phyloP scores from a whole-genome alignment of 1,140 invertebrate species.

The Solen grandis region DNA sequence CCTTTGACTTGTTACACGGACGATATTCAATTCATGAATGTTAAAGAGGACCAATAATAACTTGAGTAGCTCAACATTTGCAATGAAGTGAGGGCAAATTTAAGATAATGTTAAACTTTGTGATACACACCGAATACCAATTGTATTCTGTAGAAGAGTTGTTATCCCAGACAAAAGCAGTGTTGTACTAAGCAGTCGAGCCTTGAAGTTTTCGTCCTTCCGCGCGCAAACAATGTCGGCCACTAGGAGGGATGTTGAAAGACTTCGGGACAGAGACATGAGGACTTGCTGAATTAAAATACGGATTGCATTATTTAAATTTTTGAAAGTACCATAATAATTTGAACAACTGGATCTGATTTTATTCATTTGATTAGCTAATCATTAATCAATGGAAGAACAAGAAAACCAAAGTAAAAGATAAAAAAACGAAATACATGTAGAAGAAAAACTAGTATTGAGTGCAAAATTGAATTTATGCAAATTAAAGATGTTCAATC shows the following conservation, averaged over 20 bases:
- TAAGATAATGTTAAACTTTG: too few relatives aligned
- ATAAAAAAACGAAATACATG: background rate
- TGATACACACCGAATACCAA: conserved; percentile 51
- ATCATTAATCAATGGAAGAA: too few relatives aligned
- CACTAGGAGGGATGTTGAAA: conserved; percentile 57
- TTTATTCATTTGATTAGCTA: too few relatives aligned
- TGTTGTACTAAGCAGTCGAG: conserved; percentile 60
- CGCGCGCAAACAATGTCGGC: conserved; percentile 58
- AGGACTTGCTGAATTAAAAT: conserved; percentile 50
- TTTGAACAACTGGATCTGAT: too few relatives aligned
- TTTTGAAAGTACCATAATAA: background rate
- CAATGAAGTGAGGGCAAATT: too few relatives aligned
- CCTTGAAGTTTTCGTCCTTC: conserved; percentile 57
- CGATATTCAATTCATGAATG: too few relatives aligned
- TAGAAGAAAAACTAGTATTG: background rate
- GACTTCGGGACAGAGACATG: conserved; percentile 51
- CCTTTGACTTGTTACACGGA: too few relatives aligned
- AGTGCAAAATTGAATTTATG: background rate
- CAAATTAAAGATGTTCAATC: too few relatives aligned
- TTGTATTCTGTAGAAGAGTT: conserved; percentile 61
- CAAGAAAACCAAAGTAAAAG: background rate
- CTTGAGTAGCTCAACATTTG: too few relatives aligned
- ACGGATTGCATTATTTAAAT: background rate
- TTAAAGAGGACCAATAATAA: too few relatives aligned
- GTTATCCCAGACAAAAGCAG: conserved; percentile 65